These are phyloP conservation scores for Ceratina calcarata DNA, from an alignment of 1,140 invertebrate genomes.

Conservation along the genomic window DNA sequence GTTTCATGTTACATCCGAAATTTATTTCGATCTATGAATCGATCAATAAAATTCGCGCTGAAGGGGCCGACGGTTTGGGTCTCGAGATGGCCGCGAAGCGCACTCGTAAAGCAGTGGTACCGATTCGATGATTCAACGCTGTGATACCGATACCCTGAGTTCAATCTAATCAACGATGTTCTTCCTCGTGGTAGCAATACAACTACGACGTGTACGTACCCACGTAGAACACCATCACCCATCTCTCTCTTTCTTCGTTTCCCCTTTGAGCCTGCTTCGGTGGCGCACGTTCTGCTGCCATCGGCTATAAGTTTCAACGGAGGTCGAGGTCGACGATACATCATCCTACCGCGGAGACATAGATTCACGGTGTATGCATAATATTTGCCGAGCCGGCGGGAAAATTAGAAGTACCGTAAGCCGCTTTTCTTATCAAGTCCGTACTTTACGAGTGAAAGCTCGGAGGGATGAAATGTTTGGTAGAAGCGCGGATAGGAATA, in stretches of 20 bases:
- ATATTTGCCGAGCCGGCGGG: constrained; percentile 76
- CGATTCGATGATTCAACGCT: constrained; percentile 21
- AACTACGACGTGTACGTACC: background rate
- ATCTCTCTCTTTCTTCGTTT: constrained; percentile 25
- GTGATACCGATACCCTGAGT: constrained; percentile 20
- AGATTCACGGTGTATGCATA: constrained; percentile 78
- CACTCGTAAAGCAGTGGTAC: background rate
- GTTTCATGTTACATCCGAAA: too few relatives aligned
- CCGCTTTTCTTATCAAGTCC: constrained; percentile 76
- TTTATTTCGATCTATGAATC: background rate
- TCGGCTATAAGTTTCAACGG: constrained; percentile 72
- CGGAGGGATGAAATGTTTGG: constrained; percentile 58
- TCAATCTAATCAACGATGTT: constrained; percentile 42
- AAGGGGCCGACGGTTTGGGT: background rate
- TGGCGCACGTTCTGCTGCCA: constrained; percentile 6
- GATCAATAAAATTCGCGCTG: background rate
- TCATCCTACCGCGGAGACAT: constrained; percentile 73
- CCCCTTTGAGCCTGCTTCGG: constrained; percentile 18
- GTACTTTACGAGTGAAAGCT: constrained; percentile 70
- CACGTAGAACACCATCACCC: too few relatives aligned
- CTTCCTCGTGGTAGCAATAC: constrained; percentile 33
- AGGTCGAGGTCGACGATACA: constrained; percentile 76
- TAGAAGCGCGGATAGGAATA: constrained; percentile 32
- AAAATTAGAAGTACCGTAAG: constrained; percentile 78
- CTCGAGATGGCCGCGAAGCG: background rate